phyloP scores from a whole-genome alignment of 2,888 invertebrate genomes.

The Furcula furcula region DNA sequence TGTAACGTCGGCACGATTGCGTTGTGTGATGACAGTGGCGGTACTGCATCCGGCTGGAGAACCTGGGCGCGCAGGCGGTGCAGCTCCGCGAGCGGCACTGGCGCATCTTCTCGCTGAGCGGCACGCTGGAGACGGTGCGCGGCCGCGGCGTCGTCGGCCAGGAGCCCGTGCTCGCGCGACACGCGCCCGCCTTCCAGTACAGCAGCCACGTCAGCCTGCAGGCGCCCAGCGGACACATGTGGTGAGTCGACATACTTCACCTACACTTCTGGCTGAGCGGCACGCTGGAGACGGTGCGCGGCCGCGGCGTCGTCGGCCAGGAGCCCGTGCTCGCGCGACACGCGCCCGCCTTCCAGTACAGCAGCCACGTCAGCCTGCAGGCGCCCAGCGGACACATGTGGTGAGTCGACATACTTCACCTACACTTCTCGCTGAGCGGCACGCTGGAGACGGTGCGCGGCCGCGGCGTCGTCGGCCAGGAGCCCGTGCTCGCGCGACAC shows the following conservation, averaged over 20 bases:
- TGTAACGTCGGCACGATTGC: not conserved
- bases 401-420: constrained; percentile 68
- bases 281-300: constrained; percentile 96
- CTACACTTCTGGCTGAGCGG: constrained; percentile 86
- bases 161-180: constrained; percentile 94
- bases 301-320: constrained; percentile 98
- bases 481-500: constrained; percentile 93
- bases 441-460: constrained; percentile 97
- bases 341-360: constrained; percentile 98
- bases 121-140: constrained; percentile 95
- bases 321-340: constrained; percentile 95
- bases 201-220: constrained; percentile 98
- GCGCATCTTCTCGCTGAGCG: constrained; percentile 97
- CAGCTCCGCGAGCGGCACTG: constrained; percentile 98
- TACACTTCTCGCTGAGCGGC: constrained; percentile 94
- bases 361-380: constrained; percentile 97
- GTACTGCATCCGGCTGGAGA: constrained; percentile 98
- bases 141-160: constrained; percentile 99
- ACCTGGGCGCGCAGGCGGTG: constrained; percentile 93
- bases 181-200: constrained; percentile 97
- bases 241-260: constrained; percentile 78
- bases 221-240: constrained; percentile 99
- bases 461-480: constrained; percentile 98
- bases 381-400: constrained; percentile 99
- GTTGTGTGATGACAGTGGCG: constrained; percentile 89